Conservation (phyloP, 2,888 invertebrate species). For the Empis stercorea region DNA sequence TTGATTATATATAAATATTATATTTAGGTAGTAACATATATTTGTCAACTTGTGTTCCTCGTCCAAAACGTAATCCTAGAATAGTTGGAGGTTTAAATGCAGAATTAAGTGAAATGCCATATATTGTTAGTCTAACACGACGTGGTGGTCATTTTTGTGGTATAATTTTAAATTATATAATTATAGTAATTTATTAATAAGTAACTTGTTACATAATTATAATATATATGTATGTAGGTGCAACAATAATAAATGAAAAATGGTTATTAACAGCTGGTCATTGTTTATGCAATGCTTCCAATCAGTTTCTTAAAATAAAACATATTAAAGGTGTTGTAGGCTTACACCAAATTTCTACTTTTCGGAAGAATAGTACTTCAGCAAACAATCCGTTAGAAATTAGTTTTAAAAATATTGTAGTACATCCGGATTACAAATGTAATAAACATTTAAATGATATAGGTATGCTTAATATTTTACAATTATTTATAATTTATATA, state of each 20-base stretch:
- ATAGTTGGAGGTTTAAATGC: slow-evolving; percentile 66
- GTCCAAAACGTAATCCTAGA: slow-evolving; percentile 30
- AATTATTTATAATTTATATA: no score
- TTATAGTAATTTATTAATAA: no score
- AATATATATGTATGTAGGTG: slow-evolving; percentile 34
- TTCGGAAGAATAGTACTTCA: slow-evolving; percentile 31
- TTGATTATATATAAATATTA: no score
- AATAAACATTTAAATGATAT: slow-evolving; percentile 42
- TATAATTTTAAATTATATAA: no score
- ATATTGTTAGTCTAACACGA: slow-evolving; percentile 66
- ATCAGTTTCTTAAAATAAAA: slow-evolving; percentile 45
- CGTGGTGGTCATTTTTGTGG: slow-evolving; percentile 67
- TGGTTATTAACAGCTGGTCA: slow-evolving; percentile 73
- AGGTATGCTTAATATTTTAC: slow-evolving; percentile 20
- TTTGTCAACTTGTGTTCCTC: no score
- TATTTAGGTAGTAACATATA: no score
- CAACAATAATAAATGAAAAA: slow-evolving; percentile 55
- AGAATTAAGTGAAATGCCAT: slow-evolving; percentile 61
- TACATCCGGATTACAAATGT: slow-evolving; percentile 66
- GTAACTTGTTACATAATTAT: no score
- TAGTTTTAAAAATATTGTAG: slow-evolving; percentile 38
- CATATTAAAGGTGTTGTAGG: slow-evolving; percentile 58
- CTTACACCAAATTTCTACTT: slow-evolving; percentile 51
- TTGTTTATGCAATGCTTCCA: slow-evolving; percentile 63
- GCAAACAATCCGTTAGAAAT: slow-evolving; percentile 32